Evolutionary conservation across 2,113 vertebrate genomes (phyloP).

Genomic region (Oplegnathus fasciatus): DNA sequence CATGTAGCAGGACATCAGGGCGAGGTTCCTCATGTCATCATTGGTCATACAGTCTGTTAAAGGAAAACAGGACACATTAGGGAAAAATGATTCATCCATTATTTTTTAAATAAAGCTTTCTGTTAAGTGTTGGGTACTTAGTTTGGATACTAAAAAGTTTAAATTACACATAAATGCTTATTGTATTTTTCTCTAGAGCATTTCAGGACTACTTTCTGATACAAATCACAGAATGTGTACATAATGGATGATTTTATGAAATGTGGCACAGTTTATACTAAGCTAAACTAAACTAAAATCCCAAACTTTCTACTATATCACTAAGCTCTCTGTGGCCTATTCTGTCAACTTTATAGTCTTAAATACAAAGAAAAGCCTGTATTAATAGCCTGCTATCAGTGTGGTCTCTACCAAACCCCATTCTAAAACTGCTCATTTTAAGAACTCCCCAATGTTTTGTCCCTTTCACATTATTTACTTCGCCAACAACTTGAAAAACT

Average conservation of each 20-base stretch:
- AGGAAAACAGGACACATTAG: slow-evolving; percentile 25
- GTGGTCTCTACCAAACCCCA: background rate
- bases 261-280: background rate
- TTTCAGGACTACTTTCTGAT: background rate
- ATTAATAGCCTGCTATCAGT: too few relatives aligned
- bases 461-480: background rate
- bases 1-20: slow-evolving; percentile 81
- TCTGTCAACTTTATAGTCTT: background rate
- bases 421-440: background rate
- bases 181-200: background rate
- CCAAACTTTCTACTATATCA: background rate
- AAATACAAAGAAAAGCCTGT: background rate
- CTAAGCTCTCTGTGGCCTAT: background rate
- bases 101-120: background rate
- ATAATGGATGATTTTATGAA: background rate
- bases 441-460: background rate
- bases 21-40: slow-evolving; percentile 74
- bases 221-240: background rate
- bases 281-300: background rate
- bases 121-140: background rate
- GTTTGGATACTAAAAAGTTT: background rate
- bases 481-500: background rate
- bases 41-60: slow-evolving; percentile 67
- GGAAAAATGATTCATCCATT: background rate
- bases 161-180: background rate